phyloP scores from a whole-genome alignment of 1,140 invertebrate species.

The Pseudomyrmex flavicornis region DNA sequence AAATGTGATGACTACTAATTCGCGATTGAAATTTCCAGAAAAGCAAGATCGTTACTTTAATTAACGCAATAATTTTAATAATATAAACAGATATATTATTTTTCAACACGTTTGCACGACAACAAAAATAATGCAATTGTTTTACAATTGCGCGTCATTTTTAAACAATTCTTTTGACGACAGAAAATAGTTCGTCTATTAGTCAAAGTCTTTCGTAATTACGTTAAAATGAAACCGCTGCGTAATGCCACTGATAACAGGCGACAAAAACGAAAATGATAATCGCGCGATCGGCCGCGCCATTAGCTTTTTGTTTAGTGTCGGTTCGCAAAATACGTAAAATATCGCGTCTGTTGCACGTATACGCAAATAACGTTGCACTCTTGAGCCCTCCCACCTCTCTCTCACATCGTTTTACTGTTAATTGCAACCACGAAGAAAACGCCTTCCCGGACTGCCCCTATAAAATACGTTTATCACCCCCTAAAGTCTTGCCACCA shows the following conservation, averaged over 20 bases:
- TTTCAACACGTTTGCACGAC: too few species aligned
- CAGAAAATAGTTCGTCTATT: background rate
- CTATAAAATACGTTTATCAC: constrained; percentile 79
- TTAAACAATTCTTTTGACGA: background rate
- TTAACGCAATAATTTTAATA: background rate
- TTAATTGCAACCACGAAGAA: constrained; percentile 73
- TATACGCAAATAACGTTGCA: too few species aligned
- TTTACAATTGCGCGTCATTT: background rate
- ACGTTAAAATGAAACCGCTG: background rate
- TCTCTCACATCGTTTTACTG: constrained; percentile 66
- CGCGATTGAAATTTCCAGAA: too few species aligned
- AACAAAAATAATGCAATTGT: background rate
- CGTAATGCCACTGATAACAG: background rate
- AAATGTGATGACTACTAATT: too few species aligned
- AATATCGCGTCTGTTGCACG: background rate
- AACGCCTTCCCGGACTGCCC: constrained; percentile 33
- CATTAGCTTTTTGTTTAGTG: constrained; percentile 69
- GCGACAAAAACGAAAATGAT: constrained; percentile 62
- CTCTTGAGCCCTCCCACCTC: background rate
- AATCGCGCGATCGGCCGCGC: constrained; percentile 1
- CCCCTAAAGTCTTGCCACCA: constrained; percentile 69
- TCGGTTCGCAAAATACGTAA: background rate
- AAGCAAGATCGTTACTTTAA: background rate
- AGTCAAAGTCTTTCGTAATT: constrained; percentile 26
- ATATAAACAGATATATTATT: background rate